Conservation (phyloP, 2,797 vertebrate genomes). For the Lithobates sylvaticus region DNA sequence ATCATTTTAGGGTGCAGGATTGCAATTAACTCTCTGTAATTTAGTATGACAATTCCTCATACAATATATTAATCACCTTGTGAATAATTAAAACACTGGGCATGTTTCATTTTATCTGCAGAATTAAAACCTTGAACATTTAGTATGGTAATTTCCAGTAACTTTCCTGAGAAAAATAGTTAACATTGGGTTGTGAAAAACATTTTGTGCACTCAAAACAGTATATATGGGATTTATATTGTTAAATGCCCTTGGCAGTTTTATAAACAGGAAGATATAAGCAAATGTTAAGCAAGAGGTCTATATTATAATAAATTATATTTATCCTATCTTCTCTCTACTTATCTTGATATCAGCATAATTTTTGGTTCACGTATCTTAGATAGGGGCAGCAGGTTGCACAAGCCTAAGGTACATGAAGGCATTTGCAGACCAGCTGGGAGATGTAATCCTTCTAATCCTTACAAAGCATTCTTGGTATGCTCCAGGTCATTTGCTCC, state of each 20-base stretch:
- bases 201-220: too few species aligned
- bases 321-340: not conserved
- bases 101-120: conserved; percentile 14
- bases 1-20: conserved; percentile 19
- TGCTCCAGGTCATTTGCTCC: not conserved
- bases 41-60: conserved; percentile 33
- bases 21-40: conserved; percentile 31
- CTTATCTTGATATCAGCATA: not conserved
- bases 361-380: not conserved
- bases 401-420: not conserved
- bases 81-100: conserved; percentile 38
- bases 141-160: not conserved
- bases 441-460: not conserved
- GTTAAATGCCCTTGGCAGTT: too few species aligned
- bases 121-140: not conserved
- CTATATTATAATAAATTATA: too few species aligned
- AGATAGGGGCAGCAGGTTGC: not conserved
- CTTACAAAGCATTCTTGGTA: not conserved
- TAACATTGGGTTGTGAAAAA: too few species aligned
- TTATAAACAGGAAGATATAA: too few species aligned
- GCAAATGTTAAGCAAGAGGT: too few species aligned
- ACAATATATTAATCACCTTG: conserved; percentile 40
- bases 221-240: too few species aligned
- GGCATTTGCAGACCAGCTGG: not conserved
- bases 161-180: not conserved